phyloP scores from a whole-genome alignment of 2,797 vertebrate genomes.

The Nyctibius grandis region DNA sequence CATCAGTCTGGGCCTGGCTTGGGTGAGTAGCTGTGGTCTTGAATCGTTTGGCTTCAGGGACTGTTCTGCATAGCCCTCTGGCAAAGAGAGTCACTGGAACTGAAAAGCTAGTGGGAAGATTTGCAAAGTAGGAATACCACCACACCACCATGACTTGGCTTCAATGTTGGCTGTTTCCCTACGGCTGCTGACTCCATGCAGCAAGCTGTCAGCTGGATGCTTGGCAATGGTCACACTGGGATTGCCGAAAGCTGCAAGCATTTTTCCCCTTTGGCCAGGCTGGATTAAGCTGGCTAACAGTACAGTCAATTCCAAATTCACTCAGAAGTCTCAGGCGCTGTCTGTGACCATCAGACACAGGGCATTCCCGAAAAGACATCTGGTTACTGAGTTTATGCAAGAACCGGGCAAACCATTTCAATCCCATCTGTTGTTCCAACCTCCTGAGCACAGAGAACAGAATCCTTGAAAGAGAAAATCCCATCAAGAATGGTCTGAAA shows the following conservation, averaged over 20 bases:
- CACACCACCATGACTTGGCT: background rate
- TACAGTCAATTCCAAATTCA: background rate
- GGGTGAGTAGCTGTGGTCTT: background rate
- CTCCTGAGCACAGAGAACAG: background rate
- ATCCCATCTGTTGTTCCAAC: background rate
- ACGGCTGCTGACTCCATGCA: background rate
- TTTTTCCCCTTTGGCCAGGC: background rate
- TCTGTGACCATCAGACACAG: background rate
- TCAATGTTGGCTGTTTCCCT: background rate
- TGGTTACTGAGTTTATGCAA: background rate
- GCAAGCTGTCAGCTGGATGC: slow-evolving; percentile 19
- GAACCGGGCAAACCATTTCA: background rate
- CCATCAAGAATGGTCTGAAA: background rate
- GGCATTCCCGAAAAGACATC: slow-evolving; percentile 23
- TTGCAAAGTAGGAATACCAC: slow-evolving; percentile 2
- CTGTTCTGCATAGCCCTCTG: background rate
- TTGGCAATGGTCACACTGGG: background rate
- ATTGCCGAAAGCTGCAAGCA: background rate
- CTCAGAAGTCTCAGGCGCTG: background rate
- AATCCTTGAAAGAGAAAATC: background rate
- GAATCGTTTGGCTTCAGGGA: background rate
- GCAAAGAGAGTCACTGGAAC: background rate
- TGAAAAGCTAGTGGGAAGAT: background rate
- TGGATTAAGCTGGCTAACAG: background rate
- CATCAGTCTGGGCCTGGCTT: background rate